phyloP scores from a whole-genome alignment of 2,888 invertebrate genomes.

The Agrotis segetum region DNA sequence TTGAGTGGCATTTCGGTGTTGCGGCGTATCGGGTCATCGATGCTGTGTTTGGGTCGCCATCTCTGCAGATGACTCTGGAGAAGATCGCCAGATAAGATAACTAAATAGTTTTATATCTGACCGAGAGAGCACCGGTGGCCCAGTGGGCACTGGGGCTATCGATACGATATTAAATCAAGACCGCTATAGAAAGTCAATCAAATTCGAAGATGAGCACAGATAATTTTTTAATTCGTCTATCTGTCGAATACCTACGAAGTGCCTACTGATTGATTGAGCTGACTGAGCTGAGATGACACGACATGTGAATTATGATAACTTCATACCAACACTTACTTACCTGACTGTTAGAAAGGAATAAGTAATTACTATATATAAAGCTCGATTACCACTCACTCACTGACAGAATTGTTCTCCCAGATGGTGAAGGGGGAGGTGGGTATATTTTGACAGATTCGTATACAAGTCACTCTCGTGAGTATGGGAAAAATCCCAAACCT shows the following conservation, averaged over 20 bases:
- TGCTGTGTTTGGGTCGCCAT: constrained; percentile 82
- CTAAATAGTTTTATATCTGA: constrained; percentile 84
- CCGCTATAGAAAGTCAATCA: constrained; percentile 89
- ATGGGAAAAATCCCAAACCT: too few relatives aligned
- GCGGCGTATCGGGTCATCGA: constrained; percentile 79
- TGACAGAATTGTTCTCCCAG: too few relatives aligned
- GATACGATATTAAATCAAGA: constrained; percentile 81
- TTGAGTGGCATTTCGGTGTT: constrained; percentile 83
- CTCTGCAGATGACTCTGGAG: constrained; percentile 73
- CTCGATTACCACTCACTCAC: too few relatives aligned
- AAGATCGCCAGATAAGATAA: constrained; percentile 82
- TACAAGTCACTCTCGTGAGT: too few relatives aligned
- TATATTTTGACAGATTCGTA: too few relatives aligned
- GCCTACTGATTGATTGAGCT: background rate
- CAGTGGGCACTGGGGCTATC: constrained; percentile 75
- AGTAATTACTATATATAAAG: too few relatives aligned
- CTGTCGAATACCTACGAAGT: background rate
- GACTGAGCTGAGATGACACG: constrained; percentile 2
- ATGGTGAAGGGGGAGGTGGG: too few relatives aligned
- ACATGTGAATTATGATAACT: constrained; percentile 10
- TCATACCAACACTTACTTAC: background rate
- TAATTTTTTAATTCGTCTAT: constrained; percentile 69
- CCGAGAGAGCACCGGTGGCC: constrained; percentile 66
- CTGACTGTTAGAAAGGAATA: constrained; percentile 1
- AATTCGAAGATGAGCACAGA: constrained; percentile 73